Conservation (phyloP, 1,140 invertebrate genomes). For the Monochamus saltuarius region DNA sequence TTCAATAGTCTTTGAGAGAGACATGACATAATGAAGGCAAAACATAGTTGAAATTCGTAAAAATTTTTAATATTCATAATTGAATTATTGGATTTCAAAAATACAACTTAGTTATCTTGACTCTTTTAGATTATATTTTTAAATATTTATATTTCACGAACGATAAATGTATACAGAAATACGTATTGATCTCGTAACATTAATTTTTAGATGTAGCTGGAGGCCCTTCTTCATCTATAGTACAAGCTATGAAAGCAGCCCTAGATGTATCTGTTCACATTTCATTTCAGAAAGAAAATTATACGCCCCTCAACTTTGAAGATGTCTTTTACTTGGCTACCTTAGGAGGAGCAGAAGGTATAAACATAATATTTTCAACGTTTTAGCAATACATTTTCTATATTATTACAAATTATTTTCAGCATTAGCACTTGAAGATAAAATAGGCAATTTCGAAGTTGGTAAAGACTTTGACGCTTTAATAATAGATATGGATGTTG, state of each 20-base stretch:
- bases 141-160: no score
- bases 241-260: slow-evolving; percentile 72
- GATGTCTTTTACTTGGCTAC: slow-evolving; percentile 85
- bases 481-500: slow-evolving; percentile 59
- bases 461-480: slow-evolving; percentile 88
- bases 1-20: no score
- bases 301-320: slow-evolving; percentile 66
- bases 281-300: slow-evolving; percentile 53
- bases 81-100: no score
- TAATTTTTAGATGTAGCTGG: slow-evolving; percentile 73
- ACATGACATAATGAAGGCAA: no score
- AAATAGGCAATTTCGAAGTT: slow-evolving; percentile 75
- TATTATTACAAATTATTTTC: no score
- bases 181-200: neutral
- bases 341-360: slow-evolving; percentile 79
- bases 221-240: slow-evolving; percentile 73
- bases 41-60: no score
- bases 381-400: neutral
- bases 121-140: no score
- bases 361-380: neutral
- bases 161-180: neutral
- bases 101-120: no score
- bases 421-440: slow-evolving; percentile 72
- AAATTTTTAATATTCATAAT: no score
- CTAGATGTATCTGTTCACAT: slow-evolving; percentile 74